Evolutionary conservation across 64 coral and sea anemone species (phyloP).

Genomic region (Montipora cactus): DNA sequence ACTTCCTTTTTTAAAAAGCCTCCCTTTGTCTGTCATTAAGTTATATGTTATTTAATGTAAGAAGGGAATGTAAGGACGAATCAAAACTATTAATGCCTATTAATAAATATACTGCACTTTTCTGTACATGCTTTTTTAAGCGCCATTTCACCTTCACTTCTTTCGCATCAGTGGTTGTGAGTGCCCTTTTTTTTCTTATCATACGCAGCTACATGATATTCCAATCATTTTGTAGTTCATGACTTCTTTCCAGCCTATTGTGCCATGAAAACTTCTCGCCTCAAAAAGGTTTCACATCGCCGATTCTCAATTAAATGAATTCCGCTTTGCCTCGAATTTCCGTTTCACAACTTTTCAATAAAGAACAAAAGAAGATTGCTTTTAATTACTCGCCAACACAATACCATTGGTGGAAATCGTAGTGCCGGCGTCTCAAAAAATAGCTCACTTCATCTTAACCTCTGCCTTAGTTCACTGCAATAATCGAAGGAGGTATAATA

Average conservation of each 20-base stretch:
- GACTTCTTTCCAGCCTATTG: neutral
- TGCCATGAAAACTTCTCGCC: conserved; percentile 6
- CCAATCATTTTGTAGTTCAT: neutral
- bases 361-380: conserved; percentile 7
- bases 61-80: too few relatives aligned
- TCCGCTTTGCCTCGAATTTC: conserved; percentile 11
- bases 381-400: neutral
- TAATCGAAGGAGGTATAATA: neutral
- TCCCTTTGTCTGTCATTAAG: too few relatives aligned
- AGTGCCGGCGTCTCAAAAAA: neutral
- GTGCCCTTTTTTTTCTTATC: neutral
- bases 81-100: too few relatives aligned
- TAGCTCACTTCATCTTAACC: neutral
- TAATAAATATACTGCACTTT: too few relatives aligned
- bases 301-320: neutral
- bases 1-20: too few relatives aligned
- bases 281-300: neutral
- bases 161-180: neutral
- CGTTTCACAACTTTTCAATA: conserved; percentile 16
- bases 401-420: neutral
- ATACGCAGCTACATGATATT: neutral
- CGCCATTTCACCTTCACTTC: neutral
- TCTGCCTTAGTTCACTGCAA: conserved; percentile 7
- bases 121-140: too few relatives aligned
- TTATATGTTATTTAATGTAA: too few relatives aligned